Evolutionary conservation across 2,888 invertebrate species (phyloP), one percentile per base, ranked within the genome.

Genomic region (Aplocera efformata): DNA sequence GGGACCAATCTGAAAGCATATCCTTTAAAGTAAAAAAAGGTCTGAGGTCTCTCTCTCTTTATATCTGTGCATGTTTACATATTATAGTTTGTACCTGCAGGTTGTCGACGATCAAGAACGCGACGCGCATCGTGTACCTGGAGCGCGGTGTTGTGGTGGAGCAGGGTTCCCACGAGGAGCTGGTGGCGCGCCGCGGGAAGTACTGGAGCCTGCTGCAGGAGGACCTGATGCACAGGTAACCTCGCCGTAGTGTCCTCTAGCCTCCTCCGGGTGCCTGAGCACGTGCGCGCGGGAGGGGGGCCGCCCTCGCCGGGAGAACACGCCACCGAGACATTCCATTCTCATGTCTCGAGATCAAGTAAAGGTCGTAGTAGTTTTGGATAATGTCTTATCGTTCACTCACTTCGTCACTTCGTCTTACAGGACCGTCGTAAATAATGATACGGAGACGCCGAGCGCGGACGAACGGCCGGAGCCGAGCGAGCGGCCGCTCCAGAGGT

Each of bases 71-170:
- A n/a, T n/a, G n/a, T n/a, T n/a, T n/a, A n/a, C n/a, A n/a, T n/a
- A n/a, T n/a, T n/a, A n/a, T n/a, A n/a, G n/a, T n/a, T n/a, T n/a
- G n/a, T n/a, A n/a, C n/a, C n/a, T 31, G 2, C 58, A 88, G 92
- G 22, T 75, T 94, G 6, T 90, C 93, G 3, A 93, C 94, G 3
- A 91, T 94, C 30, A 90, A 90, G 10, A 91, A 91, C 67, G 93
- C 93, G 1, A 90, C 92, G 36, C 90, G 91, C 50, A 94, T 94
- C 56, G 90, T 93, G 10, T 92, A 91, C 63, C 89, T 94, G 48
- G 90, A 93, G 62, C 90, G 92, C 39, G 95, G 95, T 0, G 72
- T 83, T 4, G 91, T 92, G 1, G 89, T 90, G 10, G 95, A 95
- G 71, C 89, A 91, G 62, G 95, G 95, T 26, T 90, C 92, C 0